These are phyloP conservation scores for Rhinolophus ferrumequinum DNA, from an alignment of 2,113 vertebrate genomes.

Conservation along the genomic window DNA sequence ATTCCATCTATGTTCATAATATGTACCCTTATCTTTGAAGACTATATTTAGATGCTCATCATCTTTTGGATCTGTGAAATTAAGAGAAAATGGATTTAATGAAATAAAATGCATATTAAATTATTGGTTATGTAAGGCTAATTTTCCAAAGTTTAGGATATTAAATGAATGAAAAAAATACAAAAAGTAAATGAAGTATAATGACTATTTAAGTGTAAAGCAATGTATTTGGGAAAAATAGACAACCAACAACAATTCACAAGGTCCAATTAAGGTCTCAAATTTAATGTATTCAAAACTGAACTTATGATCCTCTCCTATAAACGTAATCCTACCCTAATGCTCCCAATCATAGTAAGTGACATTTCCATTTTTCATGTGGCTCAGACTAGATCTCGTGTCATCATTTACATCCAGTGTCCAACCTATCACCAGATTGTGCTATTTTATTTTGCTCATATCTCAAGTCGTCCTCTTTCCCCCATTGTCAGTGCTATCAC, in stretches of 20 bases:
- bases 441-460: not conserved
- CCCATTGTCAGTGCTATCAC: not conserved
- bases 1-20: not conserved
- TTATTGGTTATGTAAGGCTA: not conserved
- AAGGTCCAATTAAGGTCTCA: slow-evolving; percentile 3
- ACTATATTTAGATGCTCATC: not conserved
- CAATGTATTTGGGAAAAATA: not conserved
- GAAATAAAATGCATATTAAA: not conserved
- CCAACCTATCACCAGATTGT: not conserved
- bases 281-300: not conserved
- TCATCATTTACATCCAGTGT: not conserved
- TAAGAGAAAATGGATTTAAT: not conserved
- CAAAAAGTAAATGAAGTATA: no score
- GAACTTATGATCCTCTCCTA: not conserved
- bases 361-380: not conserved
- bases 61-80: not conserved
- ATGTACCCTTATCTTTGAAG: not conserved
- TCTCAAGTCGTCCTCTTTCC: not conserved
- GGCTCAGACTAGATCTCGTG: not conserved
- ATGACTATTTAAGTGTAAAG: not conserved
- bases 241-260: not conserved
- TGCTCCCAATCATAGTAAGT: not conserved
- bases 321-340: not conserved
- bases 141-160: not conserved
- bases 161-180: not conserved